Percentiles rank a stretch among this genome's conserved stretches.
Evolutionary conservation across 1,140 invertebrate species (phyloP).

Genomic region (Gonatopus flavifemur): DNA sequence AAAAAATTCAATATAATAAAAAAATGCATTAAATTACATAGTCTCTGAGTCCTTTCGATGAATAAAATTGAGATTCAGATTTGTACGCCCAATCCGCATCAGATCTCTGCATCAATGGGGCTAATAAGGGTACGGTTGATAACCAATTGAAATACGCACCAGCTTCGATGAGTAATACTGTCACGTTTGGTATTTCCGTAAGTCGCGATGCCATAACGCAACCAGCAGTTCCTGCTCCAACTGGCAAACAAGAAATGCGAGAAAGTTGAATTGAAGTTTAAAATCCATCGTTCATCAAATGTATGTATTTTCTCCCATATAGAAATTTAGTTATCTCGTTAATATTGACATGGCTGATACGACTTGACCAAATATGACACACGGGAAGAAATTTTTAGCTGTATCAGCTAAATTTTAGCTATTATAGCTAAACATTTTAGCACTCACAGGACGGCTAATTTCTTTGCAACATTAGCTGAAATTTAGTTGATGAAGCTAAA

Average conservation of each 20-base stretch:
- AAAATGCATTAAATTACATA: slow-evolving; percentile 58
- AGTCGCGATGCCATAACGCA: slow-evolving; percentile 74
- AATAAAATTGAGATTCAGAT: slow-evolving; percentile 65
- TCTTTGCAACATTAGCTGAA: no score
- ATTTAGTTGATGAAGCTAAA: no score
- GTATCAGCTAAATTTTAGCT: no score
- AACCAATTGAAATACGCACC: slow-evolving; percentile 68
- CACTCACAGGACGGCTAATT: no score
- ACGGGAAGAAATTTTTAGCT: no score
- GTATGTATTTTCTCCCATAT: no score
- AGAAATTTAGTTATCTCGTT: no score
- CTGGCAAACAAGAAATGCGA: slow-evolving; percentile 44
- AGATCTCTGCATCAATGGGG: slow-evolving; percentile 67
- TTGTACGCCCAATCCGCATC: slow-evolving; percentile 68
- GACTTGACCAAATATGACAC: no score
- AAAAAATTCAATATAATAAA: slow-evolving; percentile 1
- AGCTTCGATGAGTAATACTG: slow-evolving; percentile 71
- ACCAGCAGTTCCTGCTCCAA: slow-evolving; percentile 80
- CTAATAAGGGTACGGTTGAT: slow-evolving; percentile 64
- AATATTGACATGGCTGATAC: no score
- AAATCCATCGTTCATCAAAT: no score
- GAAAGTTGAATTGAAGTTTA: no score
- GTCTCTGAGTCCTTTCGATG: slow-evolving; percentile 64
- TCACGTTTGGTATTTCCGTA: slow-evolving; percentile 62
- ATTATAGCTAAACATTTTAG: no score